Conservation (phyloP, 2,888 invertebrate species). For the Eledona agricola region DNA sequence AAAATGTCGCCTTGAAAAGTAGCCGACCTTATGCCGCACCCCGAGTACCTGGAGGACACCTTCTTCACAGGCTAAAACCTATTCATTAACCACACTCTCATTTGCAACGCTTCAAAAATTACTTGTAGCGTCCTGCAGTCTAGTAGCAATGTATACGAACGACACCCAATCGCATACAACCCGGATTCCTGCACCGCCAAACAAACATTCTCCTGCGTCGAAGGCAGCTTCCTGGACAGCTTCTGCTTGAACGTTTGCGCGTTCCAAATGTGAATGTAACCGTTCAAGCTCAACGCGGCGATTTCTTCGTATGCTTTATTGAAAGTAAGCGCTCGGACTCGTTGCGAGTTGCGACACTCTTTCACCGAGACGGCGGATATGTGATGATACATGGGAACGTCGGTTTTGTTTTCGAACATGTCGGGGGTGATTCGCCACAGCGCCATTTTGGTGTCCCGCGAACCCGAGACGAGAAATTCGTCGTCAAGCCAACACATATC, state of each 20-base stretch:
- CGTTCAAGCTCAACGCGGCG: slow-evolving; percentile 90
- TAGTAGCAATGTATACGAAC: slow-evolving; percentile 88
- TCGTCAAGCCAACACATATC: slow-evolving; percentile 98
- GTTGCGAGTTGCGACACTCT: slow-evolving; percentile 81
- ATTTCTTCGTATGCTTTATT: slow-evolving; percentile 87
- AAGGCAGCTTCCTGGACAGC: slow-evolving; percentile 84
- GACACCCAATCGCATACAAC: slow-evolving; percentile 92
- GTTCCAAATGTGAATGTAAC: slow-evolving; percentile 93
- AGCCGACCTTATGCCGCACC: slow-evolving; percentile 91
- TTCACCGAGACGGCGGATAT: slow-evolving; percentile 76
- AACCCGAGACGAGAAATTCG: slow-evolving; percentile 92
- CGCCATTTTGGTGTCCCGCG: slow-evolving; percentile 89
- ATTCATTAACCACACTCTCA: background rate
- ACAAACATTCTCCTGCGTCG: slow-evolving; percentile 93
- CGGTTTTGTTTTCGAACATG: slow-evolving; percentile 61
- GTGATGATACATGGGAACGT: slow-evolving; percentile 66
- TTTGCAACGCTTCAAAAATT: slow-evolving; percentile 4
- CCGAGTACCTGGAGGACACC: slow-evolving; percentile 86
- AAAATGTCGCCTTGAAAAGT: slow-evolving; percentile 90
- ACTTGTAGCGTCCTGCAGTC: slow-evolving; percentile 88
- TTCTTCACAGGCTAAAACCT: slow-evolving; percentile 72
- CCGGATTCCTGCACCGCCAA: slow-evolving; percentile 87
- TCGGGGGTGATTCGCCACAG: slow-evolving; percentile 81
- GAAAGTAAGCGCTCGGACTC: slow-evolving; percentile 83
- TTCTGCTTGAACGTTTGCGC: slow-evolving; percentile 90